These are phyloP conservation scores for Lasioglossum morio DNA, from an alignment of 2,888 invertebrate species.

Conservation along the genomic window DNA sequence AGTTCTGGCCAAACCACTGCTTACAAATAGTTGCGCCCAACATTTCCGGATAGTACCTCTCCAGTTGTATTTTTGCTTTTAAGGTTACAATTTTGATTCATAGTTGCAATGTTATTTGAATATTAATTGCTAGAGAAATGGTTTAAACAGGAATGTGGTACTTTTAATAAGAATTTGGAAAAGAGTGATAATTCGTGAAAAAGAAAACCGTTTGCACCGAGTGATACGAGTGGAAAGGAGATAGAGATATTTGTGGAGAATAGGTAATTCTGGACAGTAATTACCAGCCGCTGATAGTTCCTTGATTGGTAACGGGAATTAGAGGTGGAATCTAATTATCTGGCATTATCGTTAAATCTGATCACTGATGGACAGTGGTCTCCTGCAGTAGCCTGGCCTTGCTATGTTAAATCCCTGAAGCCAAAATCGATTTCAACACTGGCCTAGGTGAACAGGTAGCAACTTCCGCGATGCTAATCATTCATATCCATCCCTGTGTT, in stretches of 20 bases:
- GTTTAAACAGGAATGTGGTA: not conserved
- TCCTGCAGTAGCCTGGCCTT: conserved; percentile 57
- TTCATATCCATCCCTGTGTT: not conserved
- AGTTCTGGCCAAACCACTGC: not conserved
- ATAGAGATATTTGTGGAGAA: conserved; percentile 72
- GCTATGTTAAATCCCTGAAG: conserved; percentile 58
- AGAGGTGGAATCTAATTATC: conserved; percentile 81
- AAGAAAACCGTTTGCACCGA: not conserved
- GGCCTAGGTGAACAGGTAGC: conserved; percentile 9
- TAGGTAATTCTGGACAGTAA: conserved; percentile 80
- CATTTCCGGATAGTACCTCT: not conserved
- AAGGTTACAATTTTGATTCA: not conserved
- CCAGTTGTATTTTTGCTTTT: not conserved
- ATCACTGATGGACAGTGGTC: conserved; percentile 77
- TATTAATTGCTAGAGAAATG: not conserved
- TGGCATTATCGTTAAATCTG: conserved; percentile 81
- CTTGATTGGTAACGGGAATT: conserved; percentile 80
- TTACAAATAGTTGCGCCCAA: not conserved
- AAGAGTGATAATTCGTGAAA: conserved; percentile 12
- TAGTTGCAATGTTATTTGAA: not conserved
- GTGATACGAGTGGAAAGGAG: conserved; percentile 50
- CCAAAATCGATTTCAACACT: conserved; percentile 63
- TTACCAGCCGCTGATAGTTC: conserved; percentile 78
- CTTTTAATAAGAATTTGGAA: not conserved
- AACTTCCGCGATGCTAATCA: conserved; percentile 8